A percentile compares a stretch with the other conserved stretches of the same genome.
phyloP scores from a whole-genome alignment of 2,113 vertebrate species.

The Leuciscus idus region DNA sequence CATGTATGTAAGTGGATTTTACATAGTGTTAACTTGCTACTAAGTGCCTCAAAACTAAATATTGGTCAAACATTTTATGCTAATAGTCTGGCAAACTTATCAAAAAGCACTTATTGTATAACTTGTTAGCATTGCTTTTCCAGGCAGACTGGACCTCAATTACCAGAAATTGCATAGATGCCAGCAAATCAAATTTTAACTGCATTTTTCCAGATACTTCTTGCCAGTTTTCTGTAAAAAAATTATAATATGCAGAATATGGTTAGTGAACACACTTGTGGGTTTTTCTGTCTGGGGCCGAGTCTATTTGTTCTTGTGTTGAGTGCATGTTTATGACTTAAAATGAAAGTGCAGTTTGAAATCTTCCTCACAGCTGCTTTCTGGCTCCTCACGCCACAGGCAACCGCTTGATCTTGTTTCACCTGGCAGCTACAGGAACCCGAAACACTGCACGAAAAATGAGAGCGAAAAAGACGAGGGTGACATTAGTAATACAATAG shows the following conservation, averaged over 20 bases:
- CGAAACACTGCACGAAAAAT: not conserved
- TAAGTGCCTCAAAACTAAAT: not conserved
- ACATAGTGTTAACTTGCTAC: not conserved
- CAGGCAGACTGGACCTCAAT: not conserved
- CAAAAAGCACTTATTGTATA: not conserved
- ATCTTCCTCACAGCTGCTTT: not conserved
- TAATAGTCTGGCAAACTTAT: not conserved
- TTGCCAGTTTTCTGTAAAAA: not conserved
- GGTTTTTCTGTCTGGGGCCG: not conserved
- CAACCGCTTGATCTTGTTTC: constrained; percentile 19
- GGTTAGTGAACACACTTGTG: constrained; percentile 5
- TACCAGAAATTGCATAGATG: not conserved
- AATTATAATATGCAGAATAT: not conserved
- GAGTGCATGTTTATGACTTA: not conserved
- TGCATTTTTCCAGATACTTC: not conserved
- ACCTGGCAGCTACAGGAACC: constrained; percentile 29
- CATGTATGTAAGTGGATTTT: not conserved
- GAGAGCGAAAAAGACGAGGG: not conserved
- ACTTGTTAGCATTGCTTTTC: constrained; percentile 9
- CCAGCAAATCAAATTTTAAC: not conserved
- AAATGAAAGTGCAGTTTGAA: not conserved
- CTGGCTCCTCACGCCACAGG: constrained; percentile 13
- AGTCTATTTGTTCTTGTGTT: not conserved
- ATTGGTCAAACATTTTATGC: not conserved
- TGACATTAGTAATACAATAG: constrained; percentile 13